Base-by-base conservation (phyloP, 30 jellyfish, hydroid and myxozoan genomes). In the Chironex yamaguchii region DNA sequence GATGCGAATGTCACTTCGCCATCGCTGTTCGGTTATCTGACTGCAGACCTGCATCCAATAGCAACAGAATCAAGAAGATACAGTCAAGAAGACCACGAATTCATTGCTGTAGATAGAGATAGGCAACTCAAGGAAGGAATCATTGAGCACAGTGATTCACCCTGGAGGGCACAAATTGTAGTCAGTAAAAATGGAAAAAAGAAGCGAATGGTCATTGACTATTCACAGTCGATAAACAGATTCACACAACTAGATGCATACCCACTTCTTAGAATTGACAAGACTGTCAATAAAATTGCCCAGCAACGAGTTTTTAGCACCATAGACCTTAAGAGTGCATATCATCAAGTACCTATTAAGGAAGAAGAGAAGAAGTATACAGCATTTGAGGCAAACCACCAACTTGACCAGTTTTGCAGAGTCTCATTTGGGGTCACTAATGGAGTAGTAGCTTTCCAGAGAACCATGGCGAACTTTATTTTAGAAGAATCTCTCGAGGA, bases 141-240 rank as follows among this genome's bases (percentile, higher is more conserved):
- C 67, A 87, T 87, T 1, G 89, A 78, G 67, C 93, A 89, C 30
- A 33, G 89, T 49, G 49, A 42, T 21, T 87, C 92, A 17, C 96
- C 93, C 26, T 87, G 96, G 96, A 63, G 96, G 36, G 96, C 96
- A 6, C 87, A 75, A 64, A 35, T 49, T 34, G 73, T 49, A n/a
- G 29, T 23, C 26, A 66, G 62, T 2, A 58, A 35, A 0, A 36
- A 62, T 34, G 75, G 33, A 12, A 29, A 48, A 28, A 68, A 72
- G 50, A 84, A 84, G 3, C 0, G 94, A 0, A 50, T 84, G 28
- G 89, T 26, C 0, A 53, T 84, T 25, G 91, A 70, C 28, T 84
- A 50, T 52, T 35, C 85, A 1, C 90, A 78, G 68, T 70, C 74
- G 14, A 33, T 49, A 21, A 69, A 68, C 0, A 54, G 67, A 0